These are phyloP conservation scores for Oryzias melastigma DNA, from an alignment of 2,113 vertebrate genomes.

Conservation along the genomic window DNA sequence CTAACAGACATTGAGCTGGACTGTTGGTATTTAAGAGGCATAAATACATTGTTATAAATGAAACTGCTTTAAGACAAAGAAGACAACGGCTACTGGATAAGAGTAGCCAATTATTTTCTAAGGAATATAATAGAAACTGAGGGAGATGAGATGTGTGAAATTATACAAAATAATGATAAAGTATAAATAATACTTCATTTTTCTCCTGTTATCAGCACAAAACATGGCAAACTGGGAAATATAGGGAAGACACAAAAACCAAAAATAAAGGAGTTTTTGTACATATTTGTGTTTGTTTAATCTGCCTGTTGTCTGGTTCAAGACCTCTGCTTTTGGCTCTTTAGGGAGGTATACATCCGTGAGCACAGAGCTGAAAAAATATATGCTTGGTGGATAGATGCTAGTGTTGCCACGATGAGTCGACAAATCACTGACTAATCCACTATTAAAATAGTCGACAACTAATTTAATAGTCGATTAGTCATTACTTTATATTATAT, in stretches of 20 bases:
- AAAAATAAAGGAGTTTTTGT: background rate
- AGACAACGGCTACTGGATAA: slow-evolving; percentile 17
- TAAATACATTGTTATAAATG: slow-evolving; percentile 20
- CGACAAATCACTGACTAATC: too few relatives aligned
- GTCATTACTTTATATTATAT: too few relatives aligned
- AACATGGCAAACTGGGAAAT: background rate
- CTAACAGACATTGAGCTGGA: background rate
- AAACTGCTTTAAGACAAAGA: slow-evolving; percentile 16
- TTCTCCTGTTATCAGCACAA: too few relatives aligned
- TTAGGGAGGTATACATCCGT: slow-evolving; percentile 71
- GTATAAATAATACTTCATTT: too few relatives aligned
- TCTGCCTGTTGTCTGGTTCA: slow-evolving; percentile 71
- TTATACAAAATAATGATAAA: too few relatives aligned
- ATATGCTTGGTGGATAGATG: too few relatives aligned
- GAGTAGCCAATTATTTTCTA: slow-evolving; percentile 12
- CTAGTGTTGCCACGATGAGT: too few relatives aligned
- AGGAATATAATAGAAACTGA: background rate
- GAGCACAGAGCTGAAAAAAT: too few relatives aligned
- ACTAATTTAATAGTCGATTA: too few relatives aligned
- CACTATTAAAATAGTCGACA: too few relatives aligned
- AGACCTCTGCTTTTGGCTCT: slow-evolving; percentile 73
- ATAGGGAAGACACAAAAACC: background rate
- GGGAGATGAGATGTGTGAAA: background rate
- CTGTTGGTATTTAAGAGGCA: background rate
- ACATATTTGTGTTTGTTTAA: background rate